Conservation (phyloP, 2,888 invertebrate genomes). For the Julus scanicus region DNA sequence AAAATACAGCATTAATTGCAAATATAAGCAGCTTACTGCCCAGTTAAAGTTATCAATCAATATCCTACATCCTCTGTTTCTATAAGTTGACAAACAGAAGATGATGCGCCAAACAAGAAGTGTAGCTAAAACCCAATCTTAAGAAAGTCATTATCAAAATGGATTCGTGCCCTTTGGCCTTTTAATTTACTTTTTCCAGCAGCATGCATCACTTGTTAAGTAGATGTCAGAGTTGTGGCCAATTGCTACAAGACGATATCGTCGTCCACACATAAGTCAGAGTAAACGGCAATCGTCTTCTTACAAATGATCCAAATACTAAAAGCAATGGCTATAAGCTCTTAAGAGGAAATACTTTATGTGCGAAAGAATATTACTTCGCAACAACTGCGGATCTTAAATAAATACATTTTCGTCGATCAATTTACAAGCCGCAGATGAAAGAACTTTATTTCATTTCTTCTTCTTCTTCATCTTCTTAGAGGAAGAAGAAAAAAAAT, state of each 20-base stretch:
- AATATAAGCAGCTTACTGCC: no score
- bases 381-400: constrained; percentile 3
- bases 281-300: not conserved
- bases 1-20: no score
- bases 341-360: constrained; percentile 28
- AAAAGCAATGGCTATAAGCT: not conserved
- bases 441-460: not conserved
- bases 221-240: not conserved
- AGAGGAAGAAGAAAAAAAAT: no score
- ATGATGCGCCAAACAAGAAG: no score
- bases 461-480: not conserved
- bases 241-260: not conserved
- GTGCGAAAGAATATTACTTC: constrained; percentile 23
- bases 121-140: no score
- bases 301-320: constrained; percentile 15
- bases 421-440: not conserved
- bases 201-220: not conserved
- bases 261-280: not conserved
- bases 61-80: no score
- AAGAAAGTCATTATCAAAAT: no score
- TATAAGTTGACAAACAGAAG: no score
- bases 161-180: not conserved
- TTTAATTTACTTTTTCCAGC: not conserved
- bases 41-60: no score
- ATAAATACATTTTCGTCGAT: constrained; percentile 27